phyloP scores from a whole-genome alignment of 1,140 invertebrate genomes.

The Calephelis virginiensis region DNA sequence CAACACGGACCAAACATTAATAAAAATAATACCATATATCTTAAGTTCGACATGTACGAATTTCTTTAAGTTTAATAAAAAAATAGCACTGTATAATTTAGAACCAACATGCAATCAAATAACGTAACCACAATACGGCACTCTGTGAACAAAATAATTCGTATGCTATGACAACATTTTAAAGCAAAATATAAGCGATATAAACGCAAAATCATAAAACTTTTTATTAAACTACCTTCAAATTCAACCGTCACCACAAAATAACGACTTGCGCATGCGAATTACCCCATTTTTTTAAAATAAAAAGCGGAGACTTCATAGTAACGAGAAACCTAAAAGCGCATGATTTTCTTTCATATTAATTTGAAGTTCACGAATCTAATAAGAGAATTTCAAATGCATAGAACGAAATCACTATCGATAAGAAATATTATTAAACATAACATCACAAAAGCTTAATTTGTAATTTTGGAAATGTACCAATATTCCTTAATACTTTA shows the following conservation, averaged over 20 bases:
- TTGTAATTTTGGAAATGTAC: slow-evolving; percentile 61
- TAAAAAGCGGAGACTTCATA: slow-evolving; percentile 49
- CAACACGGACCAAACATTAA: too few species aligned
- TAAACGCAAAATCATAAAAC: slow-evolving; percentile 58
- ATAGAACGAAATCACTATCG: slow-evolving; percentile 52
- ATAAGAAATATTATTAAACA: slow-evolving; percentile 61
- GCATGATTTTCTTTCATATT: slow-evolving; percentile 40
- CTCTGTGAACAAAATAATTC: slow-evolving; percentile 58
- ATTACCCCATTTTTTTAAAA: slow-evolving; percentile 44
- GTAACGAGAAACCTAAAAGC: slow-evolving; percentile 55
- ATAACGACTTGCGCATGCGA: slow-evolving; percentile 58
- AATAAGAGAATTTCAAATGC: slow-evolving; percentile 46
- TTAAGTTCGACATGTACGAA: not conserved
- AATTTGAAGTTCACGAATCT: slow-evolving; percentile 37
- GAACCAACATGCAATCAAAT: slow-evolving; percentile 56
- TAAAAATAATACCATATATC: too few species aligned
- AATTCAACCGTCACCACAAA: slow-evolving; percentile 63
- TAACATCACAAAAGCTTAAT: slow-evolving; percentile 76
- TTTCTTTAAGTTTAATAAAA: not conserved
- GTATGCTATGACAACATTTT: slow-evolving; percentile 55
- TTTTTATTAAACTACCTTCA: slow-evolving; percentile 41
- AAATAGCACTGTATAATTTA: slow-evolving; percentile 28
- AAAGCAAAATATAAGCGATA: slow-evolving; percentile 65
- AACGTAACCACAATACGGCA: slow-evolving; percentile 49
- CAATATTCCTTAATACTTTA: slow-evolving; percentile 32